Evolutionary conservation across 2,113 vertebrate species (phyloP).

Genomic region (Cacatua alba): DNA sequence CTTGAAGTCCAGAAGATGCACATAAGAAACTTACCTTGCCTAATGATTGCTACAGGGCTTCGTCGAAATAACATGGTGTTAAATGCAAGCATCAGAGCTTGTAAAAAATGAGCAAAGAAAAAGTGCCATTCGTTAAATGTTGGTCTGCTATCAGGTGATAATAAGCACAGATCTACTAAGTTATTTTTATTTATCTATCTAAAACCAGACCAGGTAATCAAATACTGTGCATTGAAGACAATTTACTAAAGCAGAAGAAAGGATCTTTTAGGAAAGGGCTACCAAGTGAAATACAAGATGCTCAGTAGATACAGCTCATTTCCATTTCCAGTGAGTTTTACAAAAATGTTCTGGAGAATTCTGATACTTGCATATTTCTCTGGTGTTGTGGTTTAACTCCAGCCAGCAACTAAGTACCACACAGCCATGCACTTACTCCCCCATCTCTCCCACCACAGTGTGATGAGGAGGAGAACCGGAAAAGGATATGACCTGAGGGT

Average conservation of each 20-base stretch:
- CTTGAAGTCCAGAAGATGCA: neutral
- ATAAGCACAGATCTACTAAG: neutral
- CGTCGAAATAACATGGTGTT: neutral
- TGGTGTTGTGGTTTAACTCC: neutral
- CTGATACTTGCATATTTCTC: neutral
- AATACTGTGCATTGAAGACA: neutral
- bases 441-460: neutral
- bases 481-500: neutral
- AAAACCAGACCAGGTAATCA: neutral
- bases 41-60: neutral
- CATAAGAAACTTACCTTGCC: neutral
- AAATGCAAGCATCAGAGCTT: neutral
- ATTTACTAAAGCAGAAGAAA: neutral
- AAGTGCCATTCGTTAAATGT: neutral
- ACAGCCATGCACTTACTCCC: neutral
- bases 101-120: neutral
- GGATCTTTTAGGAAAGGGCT: neutral
- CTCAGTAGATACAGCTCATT: neutral
- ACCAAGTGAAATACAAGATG: neutral
- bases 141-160: neutral
- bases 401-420: neutral
- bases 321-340: neutral
- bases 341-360: neutral
- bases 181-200: neutral
- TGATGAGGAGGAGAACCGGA: neutral